phyloP scores from a whole-genome alignment of 2,113 vertebrate species.

The Neogobius melanostomus region DNA sequence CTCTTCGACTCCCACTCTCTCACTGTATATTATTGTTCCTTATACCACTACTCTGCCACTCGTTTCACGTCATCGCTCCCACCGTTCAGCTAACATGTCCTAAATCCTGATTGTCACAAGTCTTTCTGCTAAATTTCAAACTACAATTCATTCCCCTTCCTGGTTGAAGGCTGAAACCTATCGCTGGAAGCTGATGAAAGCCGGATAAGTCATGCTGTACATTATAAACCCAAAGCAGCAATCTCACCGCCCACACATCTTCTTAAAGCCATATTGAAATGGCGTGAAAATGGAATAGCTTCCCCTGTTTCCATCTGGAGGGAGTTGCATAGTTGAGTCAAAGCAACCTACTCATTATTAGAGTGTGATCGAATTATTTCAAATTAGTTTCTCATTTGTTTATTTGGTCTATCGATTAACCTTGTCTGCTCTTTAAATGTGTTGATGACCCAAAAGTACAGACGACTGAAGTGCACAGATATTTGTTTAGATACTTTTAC shows the following conservation, averaged over 20 bases:
- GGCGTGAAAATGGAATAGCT: conserved; percentile 63
- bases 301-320: conserved; percentile 41
- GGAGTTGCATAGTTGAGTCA: conserved; percentile 55
- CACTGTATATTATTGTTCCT: conserved; percentile 55
- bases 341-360: conserved; percentile 55
- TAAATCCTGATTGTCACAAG: background rate
- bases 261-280: conserved; percentile 73
- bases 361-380: background rate
- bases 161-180: conserved; percentile 35
- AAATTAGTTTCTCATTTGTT: too few species aligned
- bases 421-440: too few species aligned
- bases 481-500: too few species aligned
- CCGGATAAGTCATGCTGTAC: conserved; percentile 66
- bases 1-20: conserved; percentile 58
- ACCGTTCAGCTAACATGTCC: conserved; percentile 21
- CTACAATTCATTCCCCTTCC: conserved; percentile 27
- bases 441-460: too few species aligned
- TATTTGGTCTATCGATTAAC: background rate
- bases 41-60: conserved; percentile 30
- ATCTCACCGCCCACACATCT: conserved; percentile 72
- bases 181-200: conserved; percentile 73
- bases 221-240: conserved; percentile 67
- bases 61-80: conserved; percentile 27
- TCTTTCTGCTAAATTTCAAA: conserved; percentile 15
- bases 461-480: too few species aligned